phyloP scores from a whole-genome alignment of 2,888 invertebrate genomes.

The Xanthostigma xanthostigma region DNA sequence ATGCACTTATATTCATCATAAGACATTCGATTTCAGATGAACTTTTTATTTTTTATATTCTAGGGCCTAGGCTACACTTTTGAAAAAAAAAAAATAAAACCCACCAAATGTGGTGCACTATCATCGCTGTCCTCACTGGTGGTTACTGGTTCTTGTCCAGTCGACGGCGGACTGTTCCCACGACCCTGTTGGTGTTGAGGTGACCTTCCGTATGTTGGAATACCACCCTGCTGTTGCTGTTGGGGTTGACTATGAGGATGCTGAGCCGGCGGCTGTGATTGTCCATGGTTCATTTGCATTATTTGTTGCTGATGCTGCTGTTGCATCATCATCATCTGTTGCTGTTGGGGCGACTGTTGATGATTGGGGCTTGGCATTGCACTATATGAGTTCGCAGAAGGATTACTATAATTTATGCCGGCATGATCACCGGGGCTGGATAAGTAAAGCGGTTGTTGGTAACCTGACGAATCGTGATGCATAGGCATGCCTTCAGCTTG shows the following conservation, averaged over 20 bases:
- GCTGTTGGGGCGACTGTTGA: conserved; percentile 20
- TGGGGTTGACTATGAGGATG: conserved; percentile 21
- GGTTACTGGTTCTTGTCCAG: conserved; percentile 42
- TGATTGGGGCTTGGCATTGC: conserved; percentile 22
- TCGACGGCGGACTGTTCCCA: conserved; percentile 41
- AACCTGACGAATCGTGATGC: conserved; percentile 31
- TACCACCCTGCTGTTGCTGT: conserved; percentile 20
- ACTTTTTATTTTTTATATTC: too few relatives aligned
- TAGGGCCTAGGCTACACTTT: too few relatives aligned
- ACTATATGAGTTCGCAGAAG: conserved; percentile 21
- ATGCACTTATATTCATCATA: too few relatives aligned
- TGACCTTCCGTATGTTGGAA: conserved; percentile 32
- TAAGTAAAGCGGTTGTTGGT: conserved; percentile 59
- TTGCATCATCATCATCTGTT: conserved; percentile 23
- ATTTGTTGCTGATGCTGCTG: conserved; percentile 14
- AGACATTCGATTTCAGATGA: too few relatives aligned
- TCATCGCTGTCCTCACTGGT: conserved; percentile 83
- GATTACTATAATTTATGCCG: conserved; percentile 26
- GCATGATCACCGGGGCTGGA: conserved; percentile 26
- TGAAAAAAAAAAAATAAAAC: conserved; percentile 12
- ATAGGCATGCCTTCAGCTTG: conserved; percentile 26
- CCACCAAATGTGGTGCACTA: conserved; percentile 52
- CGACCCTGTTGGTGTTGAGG: conserved; percentile 40
- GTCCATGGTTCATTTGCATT: conserved; percentile 14
- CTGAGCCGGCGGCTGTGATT: conserved; percentile 23